phyloP scores from a whole-genome alignment of 2,888 invertebrate genomes.

The Encarsia formosa region DNA sequence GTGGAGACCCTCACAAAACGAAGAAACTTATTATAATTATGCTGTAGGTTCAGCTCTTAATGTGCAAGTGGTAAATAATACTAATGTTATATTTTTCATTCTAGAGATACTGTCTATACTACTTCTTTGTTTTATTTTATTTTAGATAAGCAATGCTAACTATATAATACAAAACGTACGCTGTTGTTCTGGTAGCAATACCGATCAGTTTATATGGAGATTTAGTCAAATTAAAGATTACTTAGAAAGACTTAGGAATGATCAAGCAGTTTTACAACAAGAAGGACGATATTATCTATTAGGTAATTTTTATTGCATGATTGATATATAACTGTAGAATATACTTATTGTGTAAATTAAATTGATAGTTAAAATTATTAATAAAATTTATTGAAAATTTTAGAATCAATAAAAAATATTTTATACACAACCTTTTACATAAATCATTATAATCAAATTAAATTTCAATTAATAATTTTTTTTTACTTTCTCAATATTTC shows the following conservation, averaged over 20 bases:
- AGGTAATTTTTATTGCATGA: neutral
- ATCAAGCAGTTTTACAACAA: neutral
- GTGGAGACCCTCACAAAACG: no score
- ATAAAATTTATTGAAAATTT: neutral
- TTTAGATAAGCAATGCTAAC: no score
- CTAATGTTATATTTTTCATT: no score
- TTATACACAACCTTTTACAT: neutral
- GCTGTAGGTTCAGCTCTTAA: no score
- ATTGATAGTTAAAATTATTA: neutral
- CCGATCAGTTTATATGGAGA: neutral
- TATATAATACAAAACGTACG: no score
- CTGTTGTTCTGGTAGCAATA: no score
- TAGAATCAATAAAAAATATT: neutral
- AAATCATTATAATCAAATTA: neutral
- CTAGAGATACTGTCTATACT: no score
- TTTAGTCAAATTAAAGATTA: neutral
- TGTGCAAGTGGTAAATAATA: no score
- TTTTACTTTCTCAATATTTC: no score
- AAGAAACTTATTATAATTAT: no score
- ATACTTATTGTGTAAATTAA: neutral
- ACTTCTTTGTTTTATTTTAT: no score
- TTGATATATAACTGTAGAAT: neutral
- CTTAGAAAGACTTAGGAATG: neutral
- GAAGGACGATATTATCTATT: neutral
- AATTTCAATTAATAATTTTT: neutral